A percentile compares a stretch with the other conserved stretches of the same genome.
These are phyloP conservation scores for Drosophila bocki DNA, from an alignment of 1,140 invertebrate genomes.

Conservation along the genomic window DNA sequence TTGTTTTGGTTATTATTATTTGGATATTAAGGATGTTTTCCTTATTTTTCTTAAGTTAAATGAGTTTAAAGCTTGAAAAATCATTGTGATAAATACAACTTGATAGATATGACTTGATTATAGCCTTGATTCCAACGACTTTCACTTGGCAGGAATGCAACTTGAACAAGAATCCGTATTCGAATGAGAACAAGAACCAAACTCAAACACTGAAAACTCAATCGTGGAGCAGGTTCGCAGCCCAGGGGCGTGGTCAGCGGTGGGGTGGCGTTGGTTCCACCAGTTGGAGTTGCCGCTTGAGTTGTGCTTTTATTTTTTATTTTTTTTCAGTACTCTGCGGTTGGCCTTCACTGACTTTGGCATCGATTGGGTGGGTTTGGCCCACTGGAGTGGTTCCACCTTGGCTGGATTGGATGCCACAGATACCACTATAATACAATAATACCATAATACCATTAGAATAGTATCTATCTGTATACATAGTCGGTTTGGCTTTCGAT, in stretches of 20 bases:
- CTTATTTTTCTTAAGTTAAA: neutral
- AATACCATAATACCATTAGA: neutral
- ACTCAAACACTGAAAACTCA: neutral
- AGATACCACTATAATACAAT: too few relatives aligned
- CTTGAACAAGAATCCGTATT: constrained; percentile 35
- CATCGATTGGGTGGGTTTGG: constrained; percentile 39
- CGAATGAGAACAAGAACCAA: constrained; percentile 38
- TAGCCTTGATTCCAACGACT: constrained; percentile 62
- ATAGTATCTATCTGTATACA: neutral
- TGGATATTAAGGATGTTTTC: neutral
- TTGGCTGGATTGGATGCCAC: constrained; percentile 6
- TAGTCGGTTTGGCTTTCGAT: constrained; percentile 13
- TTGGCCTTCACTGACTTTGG: constrained; percentile 39
- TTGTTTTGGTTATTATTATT: neutral
- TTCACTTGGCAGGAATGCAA: constrained; percentile 68
- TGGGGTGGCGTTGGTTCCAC: constrained; percentile 24
- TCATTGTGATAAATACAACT: neutral
- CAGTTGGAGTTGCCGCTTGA: constrained; percentile 42
- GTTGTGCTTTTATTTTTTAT: constrained; percentile 21
- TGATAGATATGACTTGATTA: neutral
- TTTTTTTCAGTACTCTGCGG: constrained; percentile 9
- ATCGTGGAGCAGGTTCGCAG: constrained; percentile 13
- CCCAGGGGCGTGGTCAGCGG: constrained; percentile 6
- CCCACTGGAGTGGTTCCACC: constrained; percentile 25
- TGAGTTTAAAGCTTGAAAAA: too few relatives aligned